Base-by-base conservation (phyloP, 2,888 invertebrate genomes). In the Dicyrtomina minuta region DNA sequence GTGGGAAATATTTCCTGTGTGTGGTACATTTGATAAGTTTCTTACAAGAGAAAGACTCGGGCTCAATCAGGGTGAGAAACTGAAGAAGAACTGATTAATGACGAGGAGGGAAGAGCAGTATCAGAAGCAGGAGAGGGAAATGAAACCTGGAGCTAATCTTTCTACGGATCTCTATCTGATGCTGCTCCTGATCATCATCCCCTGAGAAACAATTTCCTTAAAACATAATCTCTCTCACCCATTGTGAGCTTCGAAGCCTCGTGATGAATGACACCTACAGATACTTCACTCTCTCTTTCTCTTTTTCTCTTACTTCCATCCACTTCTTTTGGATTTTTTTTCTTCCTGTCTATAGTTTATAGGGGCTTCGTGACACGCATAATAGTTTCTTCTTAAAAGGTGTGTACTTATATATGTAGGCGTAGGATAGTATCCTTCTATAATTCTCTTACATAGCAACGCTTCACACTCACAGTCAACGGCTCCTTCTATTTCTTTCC, bases 171-270 rank as follows among this genome's bases (percentile, higher is more conserved):
- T 72, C 55, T 56, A 69, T 69, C 66, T 56, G 62, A 72, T 67
- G 68, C 64, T 66, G 69, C n/a, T n/a, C n/a, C n/a, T n/a, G n/a
- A n/a, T n/a, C n/a, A 72, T 69, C 69, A 66, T 68, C 56, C 51
- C 58, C 59, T 51, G 69, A 58, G 69, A 69, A 69, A 69, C 72
- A 72, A 72, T 72, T 72, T 72, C 69, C 72, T 69, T 72, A 72
- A 72, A 72, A 60, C 68, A 69, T 72, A 68, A 72, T 72, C 66
- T 72, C 64, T 62, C 69, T 68, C 59, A 56, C 60, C 67, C 58
- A 68, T 71, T 71, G 51, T 55, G 27, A n/a, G n/a, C n/a, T n/a
- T n/a, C n/a, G n/a, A n/a, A n/a, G n/a, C 43, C 56, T 39, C 39
- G 26, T 62, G 65, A 68, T 71, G 71, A 71, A 71, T 71, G 71